phyloP scores from a whole-genome alignment of 2,113 vertebrate species.

The Crocuta crocuta region DNA sequence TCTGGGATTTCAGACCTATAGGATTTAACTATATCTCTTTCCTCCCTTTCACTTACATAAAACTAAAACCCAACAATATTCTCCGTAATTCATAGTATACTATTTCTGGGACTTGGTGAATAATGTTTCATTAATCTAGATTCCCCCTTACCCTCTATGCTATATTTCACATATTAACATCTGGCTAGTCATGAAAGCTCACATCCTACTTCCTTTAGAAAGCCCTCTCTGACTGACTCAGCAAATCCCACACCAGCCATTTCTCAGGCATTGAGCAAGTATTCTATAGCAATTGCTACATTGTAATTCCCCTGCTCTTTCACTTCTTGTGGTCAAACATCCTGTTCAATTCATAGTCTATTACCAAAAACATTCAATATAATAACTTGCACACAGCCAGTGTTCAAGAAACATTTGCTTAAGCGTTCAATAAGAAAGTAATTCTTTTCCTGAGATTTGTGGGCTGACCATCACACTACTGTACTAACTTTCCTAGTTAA shows the following conservation, averaged over 20 bases:
- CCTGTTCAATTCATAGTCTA: constrained; percentile 13
- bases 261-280: neutral
- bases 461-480: neutral
- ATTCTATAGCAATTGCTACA: neutral
- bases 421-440: neutral
- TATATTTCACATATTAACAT: neutral
- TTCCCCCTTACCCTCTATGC: neutral
- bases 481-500: neutral
- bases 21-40: neutral
- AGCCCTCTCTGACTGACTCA: neutral
- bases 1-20: neutral
- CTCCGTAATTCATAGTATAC: neutral
- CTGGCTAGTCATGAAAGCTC: neutral
- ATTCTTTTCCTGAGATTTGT: neutral
- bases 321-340: neutral
- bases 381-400: neutral
- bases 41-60: neutral
- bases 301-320: neutral
- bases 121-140: neutral
- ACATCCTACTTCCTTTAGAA: neutral
- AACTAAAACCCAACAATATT: neutral
- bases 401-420: constrained; percentile 15
- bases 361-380: constrained; percentile 33
- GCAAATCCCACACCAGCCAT: neutral
- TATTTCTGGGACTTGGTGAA: neutral